These are phyloP conservation scores for Takifugu flavidus DNA, from an alignment of 2,113 vertebrate species.

Conservation along the genomic window DNA sequence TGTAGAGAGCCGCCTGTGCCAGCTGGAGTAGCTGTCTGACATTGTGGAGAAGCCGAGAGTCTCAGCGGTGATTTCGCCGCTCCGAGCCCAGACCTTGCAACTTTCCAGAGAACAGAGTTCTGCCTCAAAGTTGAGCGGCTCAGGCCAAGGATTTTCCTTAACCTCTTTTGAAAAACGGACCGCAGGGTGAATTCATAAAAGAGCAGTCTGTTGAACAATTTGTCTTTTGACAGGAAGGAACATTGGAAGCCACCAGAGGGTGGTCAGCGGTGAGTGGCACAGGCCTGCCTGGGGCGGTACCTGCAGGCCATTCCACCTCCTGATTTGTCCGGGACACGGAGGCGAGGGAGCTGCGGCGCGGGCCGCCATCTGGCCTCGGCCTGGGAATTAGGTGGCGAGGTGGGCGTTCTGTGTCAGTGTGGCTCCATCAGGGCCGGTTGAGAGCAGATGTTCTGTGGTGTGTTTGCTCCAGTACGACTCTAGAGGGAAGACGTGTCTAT, in stretches of 20 bases:
- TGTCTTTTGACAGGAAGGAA: slow-evolving; percentile 92
- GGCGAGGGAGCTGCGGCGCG: slow-evolving; percentile 48
- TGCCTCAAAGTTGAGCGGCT: slow-evolving; percentile 74
- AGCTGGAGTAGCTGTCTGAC: slow-evolving; percentile 17
- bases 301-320: slow-evolving; percentile 81
- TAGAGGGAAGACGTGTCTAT: slow-evolving; percentile 94
- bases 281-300: slow-evolving; percentile 84
- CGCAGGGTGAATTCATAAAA: slow-evolving; percentile 82
- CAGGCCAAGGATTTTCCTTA: slow-evolving; percentile 82
- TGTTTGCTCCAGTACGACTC: slow-evolving; percentile 88
- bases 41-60: slow-evolving; percentile 20
- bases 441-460: slow-evolving; percentile 99
- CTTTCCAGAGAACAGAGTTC: slow-evolving; percentile 63
- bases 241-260: slow-evolving; percentile 80
- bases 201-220: slow-evolving; percentile 81
- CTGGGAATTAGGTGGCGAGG: slow-evolving; percentile 87
- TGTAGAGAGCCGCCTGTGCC: background rate
- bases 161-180: slow-evolving; percentile 76
- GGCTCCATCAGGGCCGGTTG: slow-evolving; percentile 94
- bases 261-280: slow-evolving; percentile 77
- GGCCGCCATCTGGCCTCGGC: slow-evolving; percentile 91
- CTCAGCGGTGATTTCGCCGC: slow-evolving; percentile 5
- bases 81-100: slow-evolving; percentile 39
- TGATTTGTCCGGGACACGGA: slow-evolving; percentile 75
- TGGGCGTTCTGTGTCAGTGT: slow-evolving; percentile 86